A percentile compares a stretch with the other conserved stretches of the same genome.
These are phyloP conservation scores for Atta texana DNA, from an alignment of 1,140 invertebrate species.

Conservation along the genomic window DNA sequence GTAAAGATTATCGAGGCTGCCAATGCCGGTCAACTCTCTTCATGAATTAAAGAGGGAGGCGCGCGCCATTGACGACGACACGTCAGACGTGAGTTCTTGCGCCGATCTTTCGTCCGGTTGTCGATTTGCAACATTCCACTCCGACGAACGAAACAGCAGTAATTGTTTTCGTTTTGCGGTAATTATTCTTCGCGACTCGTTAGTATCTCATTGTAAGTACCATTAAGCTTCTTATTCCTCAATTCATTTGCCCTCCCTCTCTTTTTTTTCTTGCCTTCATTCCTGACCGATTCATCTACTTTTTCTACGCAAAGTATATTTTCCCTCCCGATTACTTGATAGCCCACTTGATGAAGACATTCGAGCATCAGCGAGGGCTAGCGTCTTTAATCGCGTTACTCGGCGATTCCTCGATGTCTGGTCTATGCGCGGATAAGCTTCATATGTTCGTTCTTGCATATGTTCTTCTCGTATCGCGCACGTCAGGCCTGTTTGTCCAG, in stretches of 20 bases:
- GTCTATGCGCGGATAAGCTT: constrained; percentile 4
- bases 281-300: constrained; percentile 54
- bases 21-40: constrained; percentile 53
- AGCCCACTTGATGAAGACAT: constrained; percentile 80
- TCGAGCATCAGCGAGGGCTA: constrained; percentile 47
- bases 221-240: neutral
- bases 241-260: neutral
- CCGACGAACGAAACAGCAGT: neutral
- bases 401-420: constrained; percentile 45
- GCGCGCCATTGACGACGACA: constrained; percentile 76
- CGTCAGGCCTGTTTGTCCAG: constrained; percentile 31
- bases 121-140: constrained; percentile 58
- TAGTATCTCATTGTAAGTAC: neutral
- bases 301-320: constrained; percentile 73
- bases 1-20: constrained; percentile 51
- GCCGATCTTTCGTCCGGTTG: neutral
- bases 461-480: constrained; percentile 48
- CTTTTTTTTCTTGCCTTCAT: neutral
- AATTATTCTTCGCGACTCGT: constrained; percentile 75
- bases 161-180: constrained; percentile 74
- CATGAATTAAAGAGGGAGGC: constrained; percentile 83
- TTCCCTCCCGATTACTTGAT: constrained; percentile 70
- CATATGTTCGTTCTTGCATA: constrained; percentile 36
- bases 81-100: constrained; percentile 77
- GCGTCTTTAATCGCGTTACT: constrained; percentile 68